A percentile compares a stretch with the other conserved stretches of the same genome.
phyloP scores from a whole-genome alignment of 1,140 invertebrate species.

The Cyphomyrmex costatus region DNA sequence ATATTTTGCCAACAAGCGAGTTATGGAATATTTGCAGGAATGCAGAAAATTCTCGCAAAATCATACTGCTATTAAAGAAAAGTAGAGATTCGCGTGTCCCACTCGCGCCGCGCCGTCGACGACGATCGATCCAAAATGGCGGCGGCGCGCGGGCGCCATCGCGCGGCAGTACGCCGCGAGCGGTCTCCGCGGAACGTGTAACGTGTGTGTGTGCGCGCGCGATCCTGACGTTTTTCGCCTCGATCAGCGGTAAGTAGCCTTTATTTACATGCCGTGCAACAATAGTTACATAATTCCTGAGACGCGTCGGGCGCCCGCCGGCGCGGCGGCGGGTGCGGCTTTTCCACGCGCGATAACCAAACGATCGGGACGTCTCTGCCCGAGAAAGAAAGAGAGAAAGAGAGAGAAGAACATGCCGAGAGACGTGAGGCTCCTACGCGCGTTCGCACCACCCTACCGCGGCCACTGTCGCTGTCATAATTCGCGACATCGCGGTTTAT shows the following conservation, averaged over 20 bases:
- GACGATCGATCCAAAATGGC: constrained; percentile 80
- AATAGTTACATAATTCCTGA: constrained; percentile 84
- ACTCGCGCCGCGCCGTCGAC: constrained; percentile 5
- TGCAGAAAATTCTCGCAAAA: neutral
- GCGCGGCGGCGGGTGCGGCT: constrained; percentile 73
- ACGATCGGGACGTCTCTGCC: constrained; percentile 33
- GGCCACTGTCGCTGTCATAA: constrained; percentile 71
- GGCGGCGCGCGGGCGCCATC: constrained; percentile 71
- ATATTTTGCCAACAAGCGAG: neutral
- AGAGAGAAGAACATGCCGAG: constrained; percentile 23
- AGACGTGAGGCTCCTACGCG: constrained; percentile 80
- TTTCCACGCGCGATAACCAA: constrained; percentile 7
- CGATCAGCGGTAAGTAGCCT: constrained; percentile 83
- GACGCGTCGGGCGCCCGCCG: constrained; percentile 67
- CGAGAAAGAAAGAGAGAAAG: neutral
- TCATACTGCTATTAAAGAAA: neutral
- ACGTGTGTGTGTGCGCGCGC: constrained; percentile 78
- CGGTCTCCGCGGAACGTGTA: constrained; percentile 67
- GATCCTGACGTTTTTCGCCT: constrained; percentile 84
- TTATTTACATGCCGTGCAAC: constrained; percentile 83
- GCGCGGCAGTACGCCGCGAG: constrained; percentile 72
- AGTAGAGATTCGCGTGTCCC: constrained; percentile 53
- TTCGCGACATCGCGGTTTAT: constrained; percentile 76
- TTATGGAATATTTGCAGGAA: neutral
- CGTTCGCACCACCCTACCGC: constrained; percentile 72